Conservation (phyloP, 2,888 invertebrate genomes). For the Scelioninae gen. 1 region DNA sequence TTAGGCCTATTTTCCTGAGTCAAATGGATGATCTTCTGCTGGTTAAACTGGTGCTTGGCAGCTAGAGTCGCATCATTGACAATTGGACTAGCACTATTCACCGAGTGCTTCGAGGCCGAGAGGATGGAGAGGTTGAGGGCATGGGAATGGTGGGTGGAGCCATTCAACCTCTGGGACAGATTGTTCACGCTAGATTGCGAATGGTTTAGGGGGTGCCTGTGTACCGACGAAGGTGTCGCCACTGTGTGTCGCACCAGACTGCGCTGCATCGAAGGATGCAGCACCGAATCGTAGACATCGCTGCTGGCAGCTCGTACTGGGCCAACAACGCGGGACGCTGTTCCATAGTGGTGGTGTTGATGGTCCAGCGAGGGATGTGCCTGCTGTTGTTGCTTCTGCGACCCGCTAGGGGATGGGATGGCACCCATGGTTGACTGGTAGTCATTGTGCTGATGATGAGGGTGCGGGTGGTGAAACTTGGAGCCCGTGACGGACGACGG, state of each 20-base stretch:
- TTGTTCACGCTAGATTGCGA: slow-evolving; percentile 84
- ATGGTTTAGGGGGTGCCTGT: slow-evolving; percentile 81
- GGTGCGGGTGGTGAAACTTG: slow-evolving; percentile 79
- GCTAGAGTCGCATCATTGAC: slow-evolving; percentile 75
- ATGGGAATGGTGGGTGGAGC: slow-evolving; percentile 77
- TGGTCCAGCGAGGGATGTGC: slow-evolving; percentile 60
- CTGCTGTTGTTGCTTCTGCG: slow-evolving; percentile 69
- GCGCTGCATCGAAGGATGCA: slow-evolving; percentile 72
- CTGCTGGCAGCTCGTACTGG: slow-evolving; percentile 70
- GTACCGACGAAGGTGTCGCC: slow-evolving; percentile 79
- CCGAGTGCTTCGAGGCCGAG: slow-evolving; percentile 83
- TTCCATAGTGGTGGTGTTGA: slow-evolving; percentile 72
- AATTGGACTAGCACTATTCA: slow-evolving; percentile 83
- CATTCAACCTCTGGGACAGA: slow-evolving; percentile 80
- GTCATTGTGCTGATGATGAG: slow-evolving; percentile 81
- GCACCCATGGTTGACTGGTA: slow-evolving; percentile 75
- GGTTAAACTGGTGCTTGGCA: slow-evolving; percentile 67
- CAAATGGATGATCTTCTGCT: slow-evolving; percentile 60
- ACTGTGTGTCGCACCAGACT: slow-evolving; percentile 71
- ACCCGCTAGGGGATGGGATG: slow-evolving; percentile 62
- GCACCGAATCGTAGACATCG: slow-evolving; percentile 82
- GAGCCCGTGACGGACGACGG: slow-evolving; percentile 85
- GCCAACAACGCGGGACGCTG: slow-evolving; percentile 55
- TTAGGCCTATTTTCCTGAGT: slow-evolving; percentile 73
- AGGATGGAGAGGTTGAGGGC: slow-evolving; percentile 81